phyloP scores from a whole-genome alignment of 35 echinoderm and acorn worm species.

The Nesometra sesokonis region DNA sequence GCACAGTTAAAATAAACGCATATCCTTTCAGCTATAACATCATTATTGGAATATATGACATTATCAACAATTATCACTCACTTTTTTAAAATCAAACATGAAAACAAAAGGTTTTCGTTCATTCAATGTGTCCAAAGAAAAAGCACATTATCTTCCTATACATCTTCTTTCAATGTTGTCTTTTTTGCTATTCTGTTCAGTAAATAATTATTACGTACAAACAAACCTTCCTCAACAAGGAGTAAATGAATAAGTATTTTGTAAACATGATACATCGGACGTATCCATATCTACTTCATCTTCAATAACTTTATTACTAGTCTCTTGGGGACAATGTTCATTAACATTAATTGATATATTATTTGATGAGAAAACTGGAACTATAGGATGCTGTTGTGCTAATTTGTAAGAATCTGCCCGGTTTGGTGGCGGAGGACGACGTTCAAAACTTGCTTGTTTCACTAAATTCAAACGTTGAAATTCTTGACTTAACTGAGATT shows the following conservation, averaged over 20 bases:
- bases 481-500: conserved; percentile 90
- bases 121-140: background rate
- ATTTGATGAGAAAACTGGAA: conserved; percentile 48
- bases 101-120: background rate
- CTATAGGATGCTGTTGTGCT: conserved; percentile 89
- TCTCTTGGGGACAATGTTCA: background rate
- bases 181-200: background rate
- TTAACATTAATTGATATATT: background rate
- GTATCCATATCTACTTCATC: conserved; percentile 12
- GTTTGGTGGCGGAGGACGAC: conserved; percentile 75
- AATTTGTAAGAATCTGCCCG: conserved; percentile 86
- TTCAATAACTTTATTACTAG: background rate
- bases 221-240: background rate
- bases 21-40: too few relatives aligned
- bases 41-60: background rate
- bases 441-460: conserved; percentile 84
- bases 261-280: background rate
- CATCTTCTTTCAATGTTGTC: background rate
- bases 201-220: background rate
- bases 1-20: background rate
- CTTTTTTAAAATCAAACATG: background rate
- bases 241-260: background rate
- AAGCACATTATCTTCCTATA: background rate
- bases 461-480: conserved; percentile 90
- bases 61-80: background rate